Base-by-base conservation (phyloP, 92 coral and sea anemone species). In the Porites rus region DNA sequence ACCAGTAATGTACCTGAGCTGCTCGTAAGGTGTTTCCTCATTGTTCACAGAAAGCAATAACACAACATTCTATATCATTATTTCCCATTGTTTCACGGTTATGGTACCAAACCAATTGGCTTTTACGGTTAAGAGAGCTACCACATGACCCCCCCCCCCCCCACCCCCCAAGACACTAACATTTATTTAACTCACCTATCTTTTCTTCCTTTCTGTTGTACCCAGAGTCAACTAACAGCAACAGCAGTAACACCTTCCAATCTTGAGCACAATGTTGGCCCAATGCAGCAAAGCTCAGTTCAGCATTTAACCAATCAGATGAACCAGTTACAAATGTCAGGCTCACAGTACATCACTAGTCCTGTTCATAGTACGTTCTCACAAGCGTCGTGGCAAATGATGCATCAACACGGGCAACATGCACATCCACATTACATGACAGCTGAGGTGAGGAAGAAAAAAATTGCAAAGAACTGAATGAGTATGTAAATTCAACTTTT, bases 291-390 rank as follows among this genome's bases (percentile, higher is more conserved):
- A 78, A 89, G 92, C 73, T 88, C 94, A 8, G 91, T 93, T 6
- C 96, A 92, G 24, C 96, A 91, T 65, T 83, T 97, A 85, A 84
- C 98, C 21, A 91, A 90, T 73, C 99, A 97, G 89, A 91, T 97
- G 94, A 94, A 90, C 76, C 99, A 97, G 80, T 88, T 97, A 80
- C 99, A 97, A 78, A 83, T 97, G 91, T 95, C 98, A 24, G 98
- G 96, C 65, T 94, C 96, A 3, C 98, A 94, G 81, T 94, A 94
- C 82, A 91, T 94, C 13, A 94, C 98, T 20, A 94, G 98, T 77
- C 98, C 98, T 66, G 98, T 94, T 12, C 98, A 94, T 71, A 87
- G 92, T 62, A 88, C 98, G 51, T 94, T 94, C 80, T 95, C 98
- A 59, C 98, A 94, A 80, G 93, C 89, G 43, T 94, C 98, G 1